These are phyloP conservation scores for Ornithorhynchus anatinus DNA, from an alignment of 2,113 vertebrate species.

Conservation along the genomic window DNA sequence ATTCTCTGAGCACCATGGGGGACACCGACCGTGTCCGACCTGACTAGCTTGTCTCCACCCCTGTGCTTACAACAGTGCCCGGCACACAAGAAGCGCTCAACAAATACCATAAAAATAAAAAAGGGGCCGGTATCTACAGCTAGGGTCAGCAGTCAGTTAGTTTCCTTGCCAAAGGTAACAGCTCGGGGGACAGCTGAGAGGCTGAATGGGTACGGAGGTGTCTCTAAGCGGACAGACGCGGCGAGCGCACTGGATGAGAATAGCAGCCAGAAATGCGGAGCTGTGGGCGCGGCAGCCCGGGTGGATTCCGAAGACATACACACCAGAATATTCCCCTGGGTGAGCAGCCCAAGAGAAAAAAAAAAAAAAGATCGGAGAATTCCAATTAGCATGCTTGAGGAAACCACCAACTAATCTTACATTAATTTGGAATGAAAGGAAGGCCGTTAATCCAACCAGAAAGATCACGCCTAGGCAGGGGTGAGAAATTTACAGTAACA, in stretches of 20 bases:
- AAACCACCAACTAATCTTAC: conserved; percentile 34
- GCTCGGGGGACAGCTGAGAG: conserved; percentile 38
- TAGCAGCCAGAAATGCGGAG: conserved; percentile 65
- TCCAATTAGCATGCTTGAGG: conserved; percentile 71
- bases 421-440: conserved; percentile 42
- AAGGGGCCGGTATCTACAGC: no score
- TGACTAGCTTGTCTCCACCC: no score
- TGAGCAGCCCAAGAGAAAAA: conserved; percentile 87
- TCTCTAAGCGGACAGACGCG: conserved; percentile 53
- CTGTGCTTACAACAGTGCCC: no score
- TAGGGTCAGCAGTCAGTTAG: no score
- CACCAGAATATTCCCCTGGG: conserved; percentile 95
- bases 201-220: conserved; percentile 30
- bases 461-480: no score
- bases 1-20: no score
- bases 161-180: no score
- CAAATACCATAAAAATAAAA: no score
- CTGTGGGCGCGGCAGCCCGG: conserved; percentile 55
- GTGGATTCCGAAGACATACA: conserved; percentile 78
- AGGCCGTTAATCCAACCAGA: conserved; percentile 14
- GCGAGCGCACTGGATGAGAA: conserved; percentile 63
- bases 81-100: no score
- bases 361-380: conserved; percentile 83
- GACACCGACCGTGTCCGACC: no score
- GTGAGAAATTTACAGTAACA: no score